Conservation (phyloP, 2,113 vertebrate genomes). For the Stigmatopora nigra region DNA sequence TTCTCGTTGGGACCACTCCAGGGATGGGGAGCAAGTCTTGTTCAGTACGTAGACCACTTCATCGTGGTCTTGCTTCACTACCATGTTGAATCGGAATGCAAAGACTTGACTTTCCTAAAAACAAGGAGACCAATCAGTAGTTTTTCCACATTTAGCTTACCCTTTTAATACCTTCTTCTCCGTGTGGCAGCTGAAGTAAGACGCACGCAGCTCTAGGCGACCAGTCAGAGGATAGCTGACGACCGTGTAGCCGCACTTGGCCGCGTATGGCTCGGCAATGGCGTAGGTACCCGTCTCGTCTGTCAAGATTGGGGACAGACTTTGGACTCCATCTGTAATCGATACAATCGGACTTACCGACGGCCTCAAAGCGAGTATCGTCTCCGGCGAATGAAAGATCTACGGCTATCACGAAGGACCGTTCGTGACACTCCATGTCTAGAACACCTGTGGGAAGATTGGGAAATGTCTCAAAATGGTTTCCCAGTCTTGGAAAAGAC, state of each 20-base stretch:
- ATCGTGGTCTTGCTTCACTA: constrained; percentile 1
- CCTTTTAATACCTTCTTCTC: constrained; percentile 34
- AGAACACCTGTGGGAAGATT: constrained; percentile 10
- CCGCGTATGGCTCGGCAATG: constrained; percentile 43
- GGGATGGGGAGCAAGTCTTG: constrained; percentile 38
- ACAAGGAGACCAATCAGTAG: fast-evolving
- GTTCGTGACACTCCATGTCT: constrained; percentile 35
- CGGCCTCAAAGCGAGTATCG: constrained; percentile 33
- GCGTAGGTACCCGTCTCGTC: constrained; percentile 35
- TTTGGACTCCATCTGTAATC: no score
- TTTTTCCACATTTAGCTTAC: no score
- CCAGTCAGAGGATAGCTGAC: constrained; percentile 7
- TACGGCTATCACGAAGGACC: constrained; percentile 36
- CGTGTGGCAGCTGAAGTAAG: constrained; percentile 65
- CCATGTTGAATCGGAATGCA: constrained; percentile 47
- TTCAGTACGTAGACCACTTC: constrained; percentile 27
- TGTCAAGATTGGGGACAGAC: constrained; percentile 7
- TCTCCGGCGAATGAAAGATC: constrained; percentile 22
- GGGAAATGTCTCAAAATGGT: not conserved
- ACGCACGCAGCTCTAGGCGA: constrained; percentile 44
- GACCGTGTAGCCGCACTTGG: constrained; percentile 57
- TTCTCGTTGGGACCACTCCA: constrained; percentile 49
- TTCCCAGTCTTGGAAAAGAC: not conserved
- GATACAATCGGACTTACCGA: constrained; percentile 28
- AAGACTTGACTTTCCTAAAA: constrained; percentile 41